Base-by-base conservation (phyloP, 2,113 vertebrate genomes). In the Larimichthys crocea region DNA sequence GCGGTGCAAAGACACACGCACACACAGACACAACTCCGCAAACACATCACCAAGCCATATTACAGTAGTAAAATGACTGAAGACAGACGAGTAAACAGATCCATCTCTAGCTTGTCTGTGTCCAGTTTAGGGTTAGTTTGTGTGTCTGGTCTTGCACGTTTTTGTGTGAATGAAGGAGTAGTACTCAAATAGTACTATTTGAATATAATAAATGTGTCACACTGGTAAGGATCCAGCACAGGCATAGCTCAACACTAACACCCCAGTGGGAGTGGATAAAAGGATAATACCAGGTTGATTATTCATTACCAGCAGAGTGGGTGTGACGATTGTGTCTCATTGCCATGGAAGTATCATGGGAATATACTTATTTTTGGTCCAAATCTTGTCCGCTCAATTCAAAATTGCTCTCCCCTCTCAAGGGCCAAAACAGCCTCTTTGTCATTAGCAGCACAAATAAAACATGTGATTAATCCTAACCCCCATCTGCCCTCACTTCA, bases 31-130 rank as follows among this genome's bases (percentile, higher is more conserved):
- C 69, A 60, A 3, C 22, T 55, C 14, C 4, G 4, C 60, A 66
- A 67, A 68, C 72, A 77, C 71, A 68, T 67, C 78, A 57, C 10
- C 84, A 89, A 90, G 88, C 74, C 87, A 90, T 55, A 88, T 92
- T 89, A 57, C 92, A 86, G 81, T 79, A 46, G 82, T 49, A 50
- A 70, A 78, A 65, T 66, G 64, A 76, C 82, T 2, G 22, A 59
- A 67, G 42, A 79, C 74, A 73, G 84, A 82, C 15, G 44, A 67
- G 69, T 82, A 86, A 86, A 86, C 77, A 49, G 19, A 82, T 84
- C 62, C 56, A 57, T 87, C 82, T 84, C 15, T 49, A 20, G 59
- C 82, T 79, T 65, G 31, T 75, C 52, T 50, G 40, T 53, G 63
- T 73, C 69, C 15, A 2, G 48, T 63, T 68, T 48, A 49, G 35